Evolutionary conservation across 2,797 vertebrate genomes (phyloP).

Genomic region (Manis pentadactyla): DNA sequence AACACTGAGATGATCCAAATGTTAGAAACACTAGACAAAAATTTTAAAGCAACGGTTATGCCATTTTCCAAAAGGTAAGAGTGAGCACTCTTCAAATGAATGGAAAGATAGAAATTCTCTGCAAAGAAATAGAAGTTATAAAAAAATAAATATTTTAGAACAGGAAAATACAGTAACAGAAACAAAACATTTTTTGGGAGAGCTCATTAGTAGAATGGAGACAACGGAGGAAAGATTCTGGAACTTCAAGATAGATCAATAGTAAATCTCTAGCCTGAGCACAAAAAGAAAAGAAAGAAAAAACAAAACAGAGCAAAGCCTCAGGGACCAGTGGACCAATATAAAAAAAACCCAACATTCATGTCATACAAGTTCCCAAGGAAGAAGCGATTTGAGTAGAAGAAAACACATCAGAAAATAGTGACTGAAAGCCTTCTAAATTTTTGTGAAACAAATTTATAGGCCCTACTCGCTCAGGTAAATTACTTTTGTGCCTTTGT

Average conservation of each 20-base stretch:
- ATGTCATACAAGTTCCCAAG: not conserved
- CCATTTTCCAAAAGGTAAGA: not conserved
- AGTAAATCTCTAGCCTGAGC: not conserved
- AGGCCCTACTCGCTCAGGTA: not conserved
- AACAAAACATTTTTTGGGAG: not conserved
- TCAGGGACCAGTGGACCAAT: not conserved
- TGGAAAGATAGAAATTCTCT: not conserved
- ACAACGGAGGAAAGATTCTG: not conserved
- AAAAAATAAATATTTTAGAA: not conserved
- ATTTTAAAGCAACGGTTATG: not conserved
- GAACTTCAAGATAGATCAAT: not conserved
- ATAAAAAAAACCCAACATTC: not conserved
- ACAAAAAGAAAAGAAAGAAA: not conserved
- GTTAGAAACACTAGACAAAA: not conserved
- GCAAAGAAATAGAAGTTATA: not conserved
- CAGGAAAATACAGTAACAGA: not conserved
- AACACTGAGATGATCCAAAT: not conserved
- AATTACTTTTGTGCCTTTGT: not conserved
- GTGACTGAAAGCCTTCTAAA: not conserved
- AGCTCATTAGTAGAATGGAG: not conserved
- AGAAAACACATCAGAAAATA: not conserved
- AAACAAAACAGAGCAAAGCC: too few species aligned
- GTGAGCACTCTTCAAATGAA: not conserved
- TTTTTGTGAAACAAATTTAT: not conserved
- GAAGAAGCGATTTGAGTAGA: not conserved